Base-by-base conservation (phyloP, 1,140 invertebrate species). In the Atta cephalotes region DNA sequence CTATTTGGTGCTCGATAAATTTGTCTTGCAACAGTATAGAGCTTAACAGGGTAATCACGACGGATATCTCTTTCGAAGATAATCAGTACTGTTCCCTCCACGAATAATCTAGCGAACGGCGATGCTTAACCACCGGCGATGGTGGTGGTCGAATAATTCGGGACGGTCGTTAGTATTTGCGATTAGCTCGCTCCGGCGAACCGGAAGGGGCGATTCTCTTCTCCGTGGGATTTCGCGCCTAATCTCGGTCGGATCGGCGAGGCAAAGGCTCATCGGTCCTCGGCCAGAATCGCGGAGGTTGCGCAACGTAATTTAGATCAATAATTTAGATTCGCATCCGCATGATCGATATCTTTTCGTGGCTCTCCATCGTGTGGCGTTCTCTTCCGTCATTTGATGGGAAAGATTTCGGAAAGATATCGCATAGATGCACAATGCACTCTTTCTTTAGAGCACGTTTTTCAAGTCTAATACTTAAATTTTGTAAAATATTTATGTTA, bases 271-370 rank as follows among this genome's bases (percentile, higher is more conserved):
- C 70, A 18, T 51, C 53, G 76, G 16, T 25, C 39, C 25, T 28
- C 18, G 45, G 66, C 10, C 58, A 71, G 51, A 62, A 63, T 79
- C 56, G 53, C 45, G 74, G 49, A 77, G 79, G 77, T 90, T 80
- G 65, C 87, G 51, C 70, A 58, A 81, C 58, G 85, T 66, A 86
- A 91, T 91, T 91, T 91, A 91, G 89, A 91, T 86, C 70, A 65
- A 89, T 88, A 79, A 85, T 91, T 84, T 85, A 87, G 87, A 90
- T 91, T 74, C 49, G 31, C 25, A 39, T 16, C 60, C 18, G 25
- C 25, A 39, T 60, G 88, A 89, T 89, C 65, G 72, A 10, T 84
- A 86, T 89, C 86, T 82, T 21, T 12, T 49, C 45, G 58, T 74
- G 45, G 39, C 68, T 70, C 28, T 80, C 53, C 68, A 56, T 77